phyloP scores from a whole-genome alignment of 2,888 invertebrate genomes.

The Cantharis lateralis region DNA sequence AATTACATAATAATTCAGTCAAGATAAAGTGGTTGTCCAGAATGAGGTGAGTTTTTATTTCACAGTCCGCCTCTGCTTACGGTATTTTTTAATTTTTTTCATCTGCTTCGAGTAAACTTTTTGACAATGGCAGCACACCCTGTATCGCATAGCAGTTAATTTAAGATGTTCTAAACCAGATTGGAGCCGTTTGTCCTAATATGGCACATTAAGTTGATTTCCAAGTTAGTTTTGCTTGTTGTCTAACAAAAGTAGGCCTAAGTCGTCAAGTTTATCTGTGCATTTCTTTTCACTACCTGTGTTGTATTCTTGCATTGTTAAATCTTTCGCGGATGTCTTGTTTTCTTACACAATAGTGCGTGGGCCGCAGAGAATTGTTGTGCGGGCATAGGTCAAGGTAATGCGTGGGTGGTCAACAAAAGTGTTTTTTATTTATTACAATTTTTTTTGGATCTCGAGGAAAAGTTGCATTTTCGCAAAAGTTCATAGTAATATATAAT shows the following conservation, averaged over 20 bases:
- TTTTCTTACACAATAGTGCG: constrained; percentile 24
- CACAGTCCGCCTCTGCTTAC: not conserved
- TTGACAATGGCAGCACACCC: not conserved
- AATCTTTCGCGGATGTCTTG: constrained; percentile 1
- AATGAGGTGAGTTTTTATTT: not conserved
- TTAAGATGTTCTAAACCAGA: constrained; percentile 32
- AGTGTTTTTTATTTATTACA: not conserved
- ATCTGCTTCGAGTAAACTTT: not conserved
- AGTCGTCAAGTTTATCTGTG: constrained; percentile 4
- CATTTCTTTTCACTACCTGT: constrained; percentile 1
- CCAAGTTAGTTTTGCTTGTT: constrained; percentile 34
- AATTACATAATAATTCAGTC: not conserved
- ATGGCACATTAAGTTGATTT: constrained; percentile 49
- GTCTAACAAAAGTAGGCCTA: constrained; percentile 21
- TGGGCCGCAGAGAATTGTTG: constrained; percentile 15
- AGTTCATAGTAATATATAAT: not conserved
- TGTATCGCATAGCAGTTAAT: constrained; percentile 2
- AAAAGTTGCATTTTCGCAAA: not conserved
- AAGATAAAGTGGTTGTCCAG: not conserved
- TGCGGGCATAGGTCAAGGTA: constrained; percentile 29
- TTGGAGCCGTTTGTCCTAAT: constrained; percentile 44
- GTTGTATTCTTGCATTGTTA: not conserved
- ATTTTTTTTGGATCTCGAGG: not conserved
- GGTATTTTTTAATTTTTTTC: not conserved
- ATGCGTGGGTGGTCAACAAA: constrained; percentile 4